These are phyloP conservation scores for Nymphalis io DNA, from an alignment of 1,140 invertebrate species.

Conservation along the genomic window DNA sequence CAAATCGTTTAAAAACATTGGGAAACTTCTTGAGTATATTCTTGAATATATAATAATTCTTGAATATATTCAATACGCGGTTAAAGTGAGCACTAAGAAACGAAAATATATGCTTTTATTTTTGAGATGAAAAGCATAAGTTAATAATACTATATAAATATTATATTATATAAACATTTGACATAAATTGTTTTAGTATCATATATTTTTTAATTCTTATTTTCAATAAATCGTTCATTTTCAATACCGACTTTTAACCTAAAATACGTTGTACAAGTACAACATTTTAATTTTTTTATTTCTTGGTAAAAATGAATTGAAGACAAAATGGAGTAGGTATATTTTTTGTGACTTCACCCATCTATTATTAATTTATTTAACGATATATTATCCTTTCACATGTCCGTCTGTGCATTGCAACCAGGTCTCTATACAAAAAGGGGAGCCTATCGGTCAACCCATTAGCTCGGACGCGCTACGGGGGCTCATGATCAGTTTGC, in stretches of 20 bases:
- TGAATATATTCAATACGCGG: too few species aligned
- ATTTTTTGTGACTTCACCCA: slow-evolving; percentile 13
- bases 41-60: too few species aligned
- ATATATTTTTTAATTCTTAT: background rate
- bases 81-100: too few species aligned
- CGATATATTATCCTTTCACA: slow-evolving; percentile 48
- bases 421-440: slow-evolving; percentile 41
- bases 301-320: background rate
- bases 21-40: too few species aligned
- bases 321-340: background rate
- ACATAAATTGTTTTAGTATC: too few species aligned
- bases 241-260: background rate
- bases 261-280: too few species aligned
- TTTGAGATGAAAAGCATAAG: too few species aligned
- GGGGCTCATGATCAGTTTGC: slow-evolving; percentile 78
- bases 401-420: slow-evolving; percentile 33
- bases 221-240: background rate
- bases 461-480: slow-evolving; percentile 64
- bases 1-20: too few species aligned
- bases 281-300: too few species aligned
- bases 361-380: slow-evolving; percentile 41
- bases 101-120: too few species aligned
- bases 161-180: too few species aligned
- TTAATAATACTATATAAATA: too few species aligned
- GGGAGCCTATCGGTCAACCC: slow-evolving; percentile 62